These are phyloP conservation scores for Aleiodes sp. DNA, from an alignment of 1,140 invertebrate genomes.

Conservation along the genomic window DNA sequence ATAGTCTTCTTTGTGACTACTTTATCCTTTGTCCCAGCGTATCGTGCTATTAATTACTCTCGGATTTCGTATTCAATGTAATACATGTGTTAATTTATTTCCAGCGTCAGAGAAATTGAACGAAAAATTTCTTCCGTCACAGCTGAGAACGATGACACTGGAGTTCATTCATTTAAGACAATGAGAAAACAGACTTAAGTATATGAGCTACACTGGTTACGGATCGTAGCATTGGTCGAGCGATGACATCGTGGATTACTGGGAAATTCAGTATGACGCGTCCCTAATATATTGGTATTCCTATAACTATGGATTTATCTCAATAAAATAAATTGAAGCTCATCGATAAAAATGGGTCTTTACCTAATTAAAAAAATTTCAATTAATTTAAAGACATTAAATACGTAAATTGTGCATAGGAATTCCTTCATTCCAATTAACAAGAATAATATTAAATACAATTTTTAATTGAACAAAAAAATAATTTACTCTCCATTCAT, in stretches of 20 bases:
- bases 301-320: too few relatives aligned
- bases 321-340: too few relatives aligned
- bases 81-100: background rate
- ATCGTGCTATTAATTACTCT: background rate
- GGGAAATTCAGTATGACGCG: background rate
- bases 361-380: too few relatives aligned
- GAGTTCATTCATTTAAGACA: background rate
- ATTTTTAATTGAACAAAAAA: too few relatives aligned
- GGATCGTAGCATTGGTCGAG: conserved; percentile 6
- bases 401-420: too few relatives aligned
- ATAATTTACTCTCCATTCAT: too few relatives aligned
- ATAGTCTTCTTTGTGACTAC: background rate
- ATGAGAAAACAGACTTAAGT: conserved; percentile 4
- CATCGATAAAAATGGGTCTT: too few relatives aligned
- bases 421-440: too few relatives aligned
- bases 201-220: background rate
- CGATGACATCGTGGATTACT: conserved; percentile 15
- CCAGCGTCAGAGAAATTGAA: background rate
- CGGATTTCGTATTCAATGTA: background rate
- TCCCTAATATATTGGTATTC: background rate
- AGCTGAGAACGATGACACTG: background rate
- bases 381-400: too few relatives aligned
- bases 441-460: too few relatives aligned
- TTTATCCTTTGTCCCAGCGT: background rate
- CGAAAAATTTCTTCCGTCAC: background rate